Conservation (phyloP, 1,140 invertebrate genomes). For the Euura lappo region DNA sequence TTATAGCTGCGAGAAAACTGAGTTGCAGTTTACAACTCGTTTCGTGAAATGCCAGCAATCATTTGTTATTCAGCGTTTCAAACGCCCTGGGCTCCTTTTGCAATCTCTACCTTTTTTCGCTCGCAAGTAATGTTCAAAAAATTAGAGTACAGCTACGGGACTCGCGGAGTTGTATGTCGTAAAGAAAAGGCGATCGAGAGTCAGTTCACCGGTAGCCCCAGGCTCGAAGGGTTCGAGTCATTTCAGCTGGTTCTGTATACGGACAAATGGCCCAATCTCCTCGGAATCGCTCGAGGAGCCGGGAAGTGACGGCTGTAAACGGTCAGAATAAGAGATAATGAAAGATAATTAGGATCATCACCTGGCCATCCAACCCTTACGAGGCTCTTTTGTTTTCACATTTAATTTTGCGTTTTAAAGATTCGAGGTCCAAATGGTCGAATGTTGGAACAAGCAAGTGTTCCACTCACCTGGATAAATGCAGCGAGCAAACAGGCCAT, state of each 20-base stretch:
- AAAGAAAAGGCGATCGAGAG: too few relatives aligned
- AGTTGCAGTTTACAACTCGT: background rate
- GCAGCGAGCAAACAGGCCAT: background rate
- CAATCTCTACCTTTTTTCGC: too few relatives aligned
- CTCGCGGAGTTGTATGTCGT: too few relatives aligned
- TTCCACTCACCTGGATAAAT: background rate
- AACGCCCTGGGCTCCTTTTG: too few relatives aligned
- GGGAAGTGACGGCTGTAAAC: background rate
- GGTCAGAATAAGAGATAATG: background rate
- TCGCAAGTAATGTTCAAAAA: background rate
- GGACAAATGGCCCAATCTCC: background rate
- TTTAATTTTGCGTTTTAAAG: background rate
- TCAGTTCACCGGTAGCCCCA: too few relatives aligned
- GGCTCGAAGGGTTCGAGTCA: too few relatives aligned
- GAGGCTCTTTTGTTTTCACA: background rate
- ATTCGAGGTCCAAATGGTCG: too few relatives aligned
- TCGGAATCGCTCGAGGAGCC: background rate
- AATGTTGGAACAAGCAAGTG: too few relatives aligned
- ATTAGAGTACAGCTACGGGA: constrained; percentile 42
- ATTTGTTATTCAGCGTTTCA: background rate
- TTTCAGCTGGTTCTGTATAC: background rate
- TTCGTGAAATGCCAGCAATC: background rate
- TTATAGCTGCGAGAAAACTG: too few relatives aligned
- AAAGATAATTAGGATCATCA: background rate
- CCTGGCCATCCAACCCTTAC: background rate